phyloP scores from a whole-genome alignment of 2,113 vertebrate species.

The Cettia cetti region DNA sequence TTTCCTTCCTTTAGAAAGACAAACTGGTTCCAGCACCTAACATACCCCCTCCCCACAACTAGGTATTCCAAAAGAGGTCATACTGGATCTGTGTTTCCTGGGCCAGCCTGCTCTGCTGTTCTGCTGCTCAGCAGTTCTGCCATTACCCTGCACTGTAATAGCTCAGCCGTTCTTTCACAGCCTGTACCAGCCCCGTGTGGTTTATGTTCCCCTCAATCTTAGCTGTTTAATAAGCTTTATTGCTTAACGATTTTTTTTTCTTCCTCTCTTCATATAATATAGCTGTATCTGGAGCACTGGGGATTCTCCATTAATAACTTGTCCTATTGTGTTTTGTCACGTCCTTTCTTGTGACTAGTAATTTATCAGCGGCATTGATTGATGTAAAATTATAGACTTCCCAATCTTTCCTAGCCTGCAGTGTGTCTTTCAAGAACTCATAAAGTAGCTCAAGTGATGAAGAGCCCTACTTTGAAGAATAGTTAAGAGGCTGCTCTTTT shows the following conservation, averaged over 20 bases:
- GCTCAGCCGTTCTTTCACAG: neutral
- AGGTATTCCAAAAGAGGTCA: neutral
- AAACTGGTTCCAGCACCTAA: neutral
- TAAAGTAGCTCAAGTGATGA: constrained; percentile 21
- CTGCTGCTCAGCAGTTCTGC: neutral
- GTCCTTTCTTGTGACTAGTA: constrained; percentile 18
- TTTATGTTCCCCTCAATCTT: neutral
- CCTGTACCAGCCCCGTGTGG: neutral
- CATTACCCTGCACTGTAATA: neutral
- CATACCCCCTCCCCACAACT: neutral
- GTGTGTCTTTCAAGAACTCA: constrained; percentile 45
- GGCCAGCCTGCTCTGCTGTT: neutral
- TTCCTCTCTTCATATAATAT: neutral
- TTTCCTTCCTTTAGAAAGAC: neutral
- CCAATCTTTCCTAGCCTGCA: constrained; percentile 12
- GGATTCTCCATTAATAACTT: constrained; percentile 23
- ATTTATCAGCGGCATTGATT: constrained; percentile 34
- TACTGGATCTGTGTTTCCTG: neutral
- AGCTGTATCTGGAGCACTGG: neutral
- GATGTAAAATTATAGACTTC: constrained; percentile 52
- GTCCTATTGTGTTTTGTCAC: constrained; percentile 21
- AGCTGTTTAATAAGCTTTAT: constrained; percentile 42
- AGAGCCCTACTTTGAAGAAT: neutral
- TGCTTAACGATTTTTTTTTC: constrained; percentile 28
- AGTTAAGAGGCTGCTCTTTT: constrained; percentile 18